Evolutionary conservation across 1,140 invertebrate species (phyloP).

Genomic region (Trichonephila clavata): DNA sequence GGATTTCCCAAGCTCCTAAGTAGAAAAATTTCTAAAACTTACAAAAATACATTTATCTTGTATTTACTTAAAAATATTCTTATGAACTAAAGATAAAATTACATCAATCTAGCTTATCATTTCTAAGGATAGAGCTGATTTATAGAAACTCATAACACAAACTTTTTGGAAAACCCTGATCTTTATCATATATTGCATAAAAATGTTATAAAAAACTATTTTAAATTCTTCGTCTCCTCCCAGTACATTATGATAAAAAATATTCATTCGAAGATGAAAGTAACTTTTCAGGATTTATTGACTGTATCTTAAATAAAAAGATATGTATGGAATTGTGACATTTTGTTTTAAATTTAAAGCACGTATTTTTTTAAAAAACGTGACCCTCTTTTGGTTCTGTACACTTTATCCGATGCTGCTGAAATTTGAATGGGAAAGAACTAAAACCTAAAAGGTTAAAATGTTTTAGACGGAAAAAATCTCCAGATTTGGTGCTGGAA

Average conservation of each 20-base stretch:
- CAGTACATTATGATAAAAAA: not conserved
- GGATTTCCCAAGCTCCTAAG: too few species aligned
- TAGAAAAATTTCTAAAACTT: too few species aligned
- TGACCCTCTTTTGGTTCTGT: not conserved
- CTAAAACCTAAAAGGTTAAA: not conserved
- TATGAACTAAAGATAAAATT: too few species aligned
- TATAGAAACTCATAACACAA: too few species aligned
- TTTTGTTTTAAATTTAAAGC: constrained; percentile 22
- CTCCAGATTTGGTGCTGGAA: not conserved
- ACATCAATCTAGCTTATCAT: too few species aligned
- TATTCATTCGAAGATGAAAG: not conserved
- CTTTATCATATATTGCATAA: not conserved
- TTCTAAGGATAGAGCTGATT: too few species aligned
- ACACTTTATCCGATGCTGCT: not conserved
- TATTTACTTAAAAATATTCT: too few species aligned
- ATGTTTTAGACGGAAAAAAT: not conserved
- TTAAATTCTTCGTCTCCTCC: not conserved
- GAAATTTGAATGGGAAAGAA: not conserved
- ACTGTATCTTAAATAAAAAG: not conserved
- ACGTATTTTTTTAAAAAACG: constrained; percentile 19
- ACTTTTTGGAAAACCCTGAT: not conserved
- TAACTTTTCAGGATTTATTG: not conserved
- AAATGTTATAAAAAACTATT: not conserved
- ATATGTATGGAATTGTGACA: too few species aligned
- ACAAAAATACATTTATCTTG: too few species aligned